phyloP scores from a whole-genome alignment of 2,113 vertebrate genomes.

The Lipotes vexillifer region DNA sequence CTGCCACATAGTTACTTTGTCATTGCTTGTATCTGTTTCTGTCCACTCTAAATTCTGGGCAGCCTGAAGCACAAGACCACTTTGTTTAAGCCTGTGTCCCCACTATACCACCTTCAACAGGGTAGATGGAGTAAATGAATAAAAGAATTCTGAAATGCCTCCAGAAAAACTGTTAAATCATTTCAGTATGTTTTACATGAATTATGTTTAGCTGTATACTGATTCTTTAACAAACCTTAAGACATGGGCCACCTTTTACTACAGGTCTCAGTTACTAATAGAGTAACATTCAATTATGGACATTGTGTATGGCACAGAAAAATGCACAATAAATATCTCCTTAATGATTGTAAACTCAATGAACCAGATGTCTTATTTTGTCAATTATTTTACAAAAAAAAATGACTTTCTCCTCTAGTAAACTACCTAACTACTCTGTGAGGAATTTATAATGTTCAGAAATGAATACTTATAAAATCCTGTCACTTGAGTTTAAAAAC shows the following conservation, averaged over 20 bases:
- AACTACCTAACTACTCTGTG: background rate
- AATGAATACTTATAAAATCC: background rate
- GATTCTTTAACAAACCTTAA: background rate
- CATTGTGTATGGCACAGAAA: background rate
- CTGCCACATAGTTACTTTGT: background rate
- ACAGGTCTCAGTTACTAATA: background rate
- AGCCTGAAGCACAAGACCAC: background rate
- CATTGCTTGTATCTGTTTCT: background rate
- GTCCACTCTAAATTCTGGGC: background rate
- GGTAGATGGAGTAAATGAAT: background rate
- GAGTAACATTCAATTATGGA: background rate
- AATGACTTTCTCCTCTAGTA: background rate
- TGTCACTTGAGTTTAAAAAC: background rate
- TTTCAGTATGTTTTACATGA: background rate
- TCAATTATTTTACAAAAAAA: background rate
- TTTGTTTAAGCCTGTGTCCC: background rate
- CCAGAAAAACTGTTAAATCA: background rate
- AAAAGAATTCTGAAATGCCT: background rate
- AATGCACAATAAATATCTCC: background rate
- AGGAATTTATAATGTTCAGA: background rate
- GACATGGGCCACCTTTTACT: background rate
- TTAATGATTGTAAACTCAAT: background rate
- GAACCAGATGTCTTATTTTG: background rate
- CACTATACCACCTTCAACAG: background rate
- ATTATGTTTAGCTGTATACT: background rate